phyloP scores from a whole-genome alignment of 2,888 invertebrate species.

The Cephus sareptanus region DNA sequence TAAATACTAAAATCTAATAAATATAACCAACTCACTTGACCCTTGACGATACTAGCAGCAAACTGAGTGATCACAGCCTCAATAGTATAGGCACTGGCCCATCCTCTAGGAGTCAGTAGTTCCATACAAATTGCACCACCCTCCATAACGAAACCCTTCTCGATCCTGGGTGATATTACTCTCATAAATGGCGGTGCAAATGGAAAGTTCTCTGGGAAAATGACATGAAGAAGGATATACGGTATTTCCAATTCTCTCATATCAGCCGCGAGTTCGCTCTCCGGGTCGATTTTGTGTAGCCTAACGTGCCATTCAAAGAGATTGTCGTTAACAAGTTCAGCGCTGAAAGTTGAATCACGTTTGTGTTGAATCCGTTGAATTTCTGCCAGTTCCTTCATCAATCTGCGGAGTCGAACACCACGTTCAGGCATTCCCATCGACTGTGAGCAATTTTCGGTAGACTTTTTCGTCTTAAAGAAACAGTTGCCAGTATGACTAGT shows the following conservation, averaged over 20 bases:
- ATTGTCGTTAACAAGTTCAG: constrained; percentile 87
- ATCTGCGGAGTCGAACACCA: constrained; percentile 78
- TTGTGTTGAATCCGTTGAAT: constrained; percentile 79
- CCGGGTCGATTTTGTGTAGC: constrained; percentile 83
- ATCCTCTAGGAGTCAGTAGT: constrained; percentile 84
- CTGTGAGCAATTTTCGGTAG: constrained; percentile 42
- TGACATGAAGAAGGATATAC: constrained; percentile 81
- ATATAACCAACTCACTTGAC: constrained; percentile 68
- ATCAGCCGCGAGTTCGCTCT: constrained; percentile 85
- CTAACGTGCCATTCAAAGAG: constrained; percentile 90
- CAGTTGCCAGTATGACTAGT: constrained; percentile 48
- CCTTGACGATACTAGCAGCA: constrained; percentile 88
- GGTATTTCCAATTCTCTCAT: constrained; percentile 81
- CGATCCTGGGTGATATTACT: constrained; percentile 78
- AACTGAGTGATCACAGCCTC: constrained; percentile 92
- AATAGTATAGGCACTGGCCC: constrained; percentile 89
- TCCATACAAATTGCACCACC: constrained; percentile 93
- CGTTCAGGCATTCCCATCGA: constrained; percentile 63
- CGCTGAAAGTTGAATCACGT: constrained; percentile 81
- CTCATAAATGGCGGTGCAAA: constrained; percentile 87
- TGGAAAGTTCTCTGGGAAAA: constrained; percentile 90
- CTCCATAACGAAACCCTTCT: constrained; percentile 90
- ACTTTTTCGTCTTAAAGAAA: constrained; percentile 59
- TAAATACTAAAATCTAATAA: background rate
- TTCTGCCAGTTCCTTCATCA: constrained; percentile 89